Conservation (phyloP, 2,888 invertebrate species). For the Plagodis dolabraria region DNA sequence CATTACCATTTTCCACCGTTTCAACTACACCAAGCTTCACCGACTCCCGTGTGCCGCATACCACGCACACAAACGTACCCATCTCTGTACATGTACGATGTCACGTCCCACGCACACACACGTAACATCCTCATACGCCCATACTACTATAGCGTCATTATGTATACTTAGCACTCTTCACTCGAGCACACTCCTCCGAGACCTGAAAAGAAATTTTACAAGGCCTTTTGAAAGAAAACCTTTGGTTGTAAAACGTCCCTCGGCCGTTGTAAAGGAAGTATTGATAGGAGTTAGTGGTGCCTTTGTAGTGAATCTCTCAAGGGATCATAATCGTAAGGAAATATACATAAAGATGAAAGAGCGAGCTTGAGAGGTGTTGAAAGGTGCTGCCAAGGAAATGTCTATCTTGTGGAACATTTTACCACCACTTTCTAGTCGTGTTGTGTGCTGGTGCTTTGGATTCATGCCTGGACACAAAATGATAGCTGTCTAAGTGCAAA, state of each 20-base stretch:
- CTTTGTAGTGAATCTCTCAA: slow-evolving; percentile 63
- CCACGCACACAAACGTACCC: slow-evolving; percentile 56
- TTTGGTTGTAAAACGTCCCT: slow-evolving; percentile 52
- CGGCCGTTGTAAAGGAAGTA: slow-evolving; percentile 49
- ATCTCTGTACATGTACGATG: slow-evolving; percentile 40
- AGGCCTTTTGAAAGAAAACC: slow-evolving; percentile 61
- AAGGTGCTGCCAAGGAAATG: slow-evolving; percentile 3
- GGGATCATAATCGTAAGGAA: slow-evolving; percentile 58
- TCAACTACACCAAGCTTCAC: slow-evolving; percentile 53
- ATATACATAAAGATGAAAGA: slow-evolving; percentile 33
- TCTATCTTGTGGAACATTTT: background rate
- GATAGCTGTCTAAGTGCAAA: no score
- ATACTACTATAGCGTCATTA: slow-evolving; percentile 54
- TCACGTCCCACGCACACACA: slow-evolving; percentile 66
- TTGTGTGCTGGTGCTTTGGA: no score
- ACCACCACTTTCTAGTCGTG: no score
- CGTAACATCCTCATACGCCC: slow-evolving; percentile 58
- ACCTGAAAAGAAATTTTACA: slow-evolving; percentile 74
- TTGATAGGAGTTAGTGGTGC: slow-evolving; percentile 60
- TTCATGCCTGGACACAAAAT: no score
- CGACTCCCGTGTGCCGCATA: slow-evolving; percentile 56
- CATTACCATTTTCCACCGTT: slow-evolving; percentile 47
- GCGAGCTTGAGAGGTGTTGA: slow-evolving; percentile 19
- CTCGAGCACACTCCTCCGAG: slow-evolving; percentile 69
- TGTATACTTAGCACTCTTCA: slow-evolving; percentile 57